A percentile compares a stretch with the other conserved stretches of the same genome.
These are phyloP conservation scores for Tipula lateralis DNA, from an alignment of 2,888 invertebrate species.

Conservation along the genomic window DNA sequence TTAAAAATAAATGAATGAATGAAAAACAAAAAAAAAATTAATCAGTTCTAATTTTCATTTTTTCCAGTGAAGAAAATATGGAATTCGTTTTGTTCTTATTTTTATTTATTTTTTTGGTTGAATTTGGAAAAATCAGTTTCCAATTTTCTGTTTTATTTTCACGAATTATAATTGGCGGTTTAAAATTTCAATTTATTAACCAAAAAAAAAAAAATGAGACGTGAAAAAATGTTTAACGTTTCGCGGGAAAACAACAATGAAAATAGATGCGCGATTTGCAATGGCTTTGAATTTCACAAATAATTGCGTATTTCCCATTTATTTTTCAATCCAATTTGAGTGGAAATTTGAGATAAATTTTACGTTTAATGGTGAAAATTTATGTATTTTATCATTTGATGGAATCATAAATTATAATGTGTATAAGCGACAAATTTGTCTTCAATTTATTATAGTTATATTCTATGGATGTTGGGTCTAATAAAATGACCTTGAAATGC, in stretches of 20 bases:
- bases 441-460: no score
- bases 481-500: no score
- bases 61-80: background rate
- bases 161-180: background rate
- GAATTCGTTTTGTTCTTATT: background rate
- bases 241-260: background rate
- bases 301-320: background rate
- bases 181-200: background rate
- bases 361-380: background rate
- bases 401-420: background rate
- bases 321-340: background rate
- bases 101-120: no score
- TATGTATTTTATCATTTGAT: background rate
- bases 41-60: constrained; percentile 24
- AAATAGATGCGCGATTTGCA: constrained; percentile 19
- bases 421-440: background rate
- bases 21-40: constrained; percentile 4
- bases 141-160: background rate
- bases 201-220: background rate
- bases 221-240: background rate
- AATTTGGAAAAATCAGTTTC: background rate
- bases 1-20: background rate
- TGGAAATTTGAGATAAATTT: background rate
- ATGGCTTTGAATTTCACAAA: background rate
- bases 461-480: background rate